phyloP scores from a whole-genome alignment of 1,140 invertebrate species.

The Physella acuta region DNA sequence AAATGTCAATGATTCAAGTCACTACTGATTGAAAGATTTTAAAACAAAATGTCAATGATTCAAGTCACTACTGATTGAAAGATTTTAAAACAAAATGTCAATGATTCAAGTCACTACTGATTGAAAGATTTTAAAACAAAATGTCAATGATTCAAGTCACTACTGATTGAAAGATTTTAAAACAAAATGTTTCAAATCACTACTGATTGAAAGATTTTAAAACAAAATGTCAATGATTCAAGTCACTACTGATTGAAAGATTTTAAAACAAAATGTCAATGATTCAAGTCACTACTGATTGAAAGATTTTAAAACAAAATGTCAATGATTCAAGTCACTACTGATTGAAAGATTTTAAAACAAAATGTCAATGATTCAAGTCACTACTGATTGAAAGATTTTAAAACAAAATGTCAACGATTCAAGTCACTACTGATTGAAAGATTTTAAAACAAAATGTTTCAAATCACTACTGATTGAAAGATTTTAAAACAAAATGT shows the following conservation, averaged over 20 bases:
- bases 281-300: conserved; percentile 37
- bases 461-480: conserved; percentile 34
- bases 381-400: conserved; percentile 24
- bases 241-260: conserved; percentile 25
- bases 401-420: conserved; percentile 36
- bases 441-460: neutral
- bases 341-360: neutral
- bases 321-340: conserved; percentile 45
- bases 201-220: neutral
- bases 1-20: conserved; percentile 46
- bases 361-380: conserved; percentile 44
- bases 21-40: conserved; percentile 12
- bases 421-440: conserved; percentile 34
- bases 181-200: conserved; percentile 36
- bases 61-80: conserved; percentile 29
- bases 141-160: conserved; percentile 46
- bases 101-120: conserved; percentile 38
- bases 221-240: conserved; percentile 43
- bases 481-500: neutral
- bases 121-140: neutral
- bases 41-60: conserved; percentile 41
- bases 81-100: conserved; percentile 30
- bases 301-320: neutral
- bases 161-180: neutral
- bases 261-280: conserved; percentile 33